Base-by-base conservation (phyloP, 2,888 invertebrate species). In the Myopa tessellatipennis region DNA sequence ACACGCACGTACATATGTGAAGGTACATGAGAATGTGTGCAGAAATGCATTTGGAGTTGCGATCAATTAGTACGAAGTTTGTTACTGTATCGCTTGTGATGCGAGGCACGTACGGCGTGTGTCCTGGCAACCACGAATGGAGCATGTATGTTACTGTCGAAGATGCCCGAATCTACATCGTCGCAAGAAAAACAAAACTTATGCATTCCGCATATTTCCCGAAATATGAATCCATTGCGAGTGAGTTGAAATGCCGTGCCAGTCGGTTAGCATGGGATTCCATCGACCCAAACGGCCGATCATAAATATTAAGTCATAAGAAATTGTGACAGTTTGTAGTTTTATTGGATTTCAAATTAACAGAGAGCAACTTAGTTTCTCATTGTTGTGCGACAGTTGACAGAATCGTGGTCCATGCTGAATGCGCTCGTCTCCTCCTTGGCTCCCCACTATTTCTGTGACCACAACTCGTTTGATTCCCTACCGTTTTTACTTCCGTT, bases 61-160 rank as follows among this genome's bases (percentile, higher is more conserved):
- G 85, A 88, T 88, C 88, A 88, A 88, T 88, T 88, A 88, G 88
- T 85, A 86, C 83, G 83, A 83, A 85, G 83, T 85, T 85, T 83
- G 81, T 84, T 84, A 84, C 84, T 83, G 83, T 80, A 45, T 60
- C 50, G 60, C 61, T 85, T 85, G 82, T 85, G 86, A 89, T 89
- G 85, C 88, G 84, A 87, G 83, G 87, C 88, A 89, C 88, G 88
- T 88, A 85, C 87, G 78, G 84, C 86, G 82, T 87, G 87, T 87
- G 88, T 88, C 86, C 86, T 83, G 85, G 82, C 84, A 82, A 81
- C 75, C 14, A 40, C 63, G 58, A 65, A 14, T 34, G 50, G n/a
- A 60, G 61, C 61, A 26, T 34, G 0, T 12, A 8, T 4, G 61
- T 18, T 18, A 5, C 14, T 8, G 6, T 4, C n/a, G 61, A 61